A percentile compares a stretch with the other conserved stretches of the same genome.
These are phyloP conservation scores for Drosophila sproati DNA, from an alignment of 1,140 invertebrate species.

Conservation along the genomic window DNA sequence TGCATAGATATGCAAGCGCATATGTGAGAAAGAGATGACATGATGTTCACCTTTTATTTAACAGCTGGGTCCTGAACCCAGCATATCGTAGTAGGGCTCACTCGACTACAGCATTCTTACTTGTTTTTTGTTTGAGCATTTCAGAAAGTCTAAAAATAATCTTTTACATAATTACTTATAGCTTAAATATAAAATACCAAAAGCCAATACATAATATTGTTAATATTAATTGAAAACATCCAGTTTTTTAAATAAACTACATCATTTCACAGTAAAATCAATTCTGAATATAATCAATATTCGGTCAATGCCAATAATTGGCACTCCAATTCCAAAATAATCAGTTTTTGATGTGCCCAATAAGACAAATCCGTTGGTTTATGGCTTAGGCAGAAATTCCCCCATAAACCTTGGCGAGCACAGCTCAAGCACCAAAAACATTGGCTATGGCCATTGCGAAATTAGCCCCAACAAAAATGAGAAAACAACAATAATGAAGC, in stretches of 20 bases:
- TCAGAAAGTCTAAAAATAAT: too few species aligned
- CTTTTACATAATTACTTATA: too few species aligned
- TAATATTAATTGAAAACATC: too few species aligned
- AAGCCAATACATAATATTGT: too few species aligned
- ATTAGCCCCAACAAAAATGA: slow-evolving; percentile 44
- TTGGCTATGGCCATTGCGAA: slow-evolving; percentile 31
- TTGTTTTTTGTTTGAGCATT: too few species aligned
- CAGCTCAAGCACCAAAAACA: slow-evolving; percentile 24
- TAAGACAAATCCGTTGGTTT: slow-evolving; percentile 41
- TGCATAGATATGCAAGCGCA: too few species aligned
- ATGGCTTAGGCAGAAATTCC: slow-evolving; percentile 33
- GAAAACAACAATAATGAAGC: slow-evolving; percentile 24
- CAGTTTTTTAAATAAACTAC: neutral
- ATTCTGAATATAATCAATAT: slow-evolving; percentile 14
- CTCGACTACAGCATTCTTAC: too few species aligned
- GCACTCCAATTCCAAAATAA: slow-evolving; percentile 37
- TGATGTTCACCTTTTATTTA: too few species aligned
- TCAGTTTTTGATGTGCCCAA: slow-evolving; percentile 41
- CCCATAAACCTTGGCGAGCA: slow-evolving; percentile 34
- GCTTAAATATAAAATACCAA: too few species aligned
- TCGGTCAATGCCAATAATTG: slow-evolving; percentile 29
- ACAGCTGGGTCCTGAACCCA: too few species aligned
- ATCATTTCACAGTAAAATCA: neutral
- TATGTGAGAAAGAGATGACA: too few species aligned
- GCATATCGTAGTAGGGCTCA: too few species aligned